Evolutionary conservation across 1,140 invertebrate genomes (phyloP), one percentile per base, ranked within the genome.

Genomic region (Drosophila simulans): DNA sequence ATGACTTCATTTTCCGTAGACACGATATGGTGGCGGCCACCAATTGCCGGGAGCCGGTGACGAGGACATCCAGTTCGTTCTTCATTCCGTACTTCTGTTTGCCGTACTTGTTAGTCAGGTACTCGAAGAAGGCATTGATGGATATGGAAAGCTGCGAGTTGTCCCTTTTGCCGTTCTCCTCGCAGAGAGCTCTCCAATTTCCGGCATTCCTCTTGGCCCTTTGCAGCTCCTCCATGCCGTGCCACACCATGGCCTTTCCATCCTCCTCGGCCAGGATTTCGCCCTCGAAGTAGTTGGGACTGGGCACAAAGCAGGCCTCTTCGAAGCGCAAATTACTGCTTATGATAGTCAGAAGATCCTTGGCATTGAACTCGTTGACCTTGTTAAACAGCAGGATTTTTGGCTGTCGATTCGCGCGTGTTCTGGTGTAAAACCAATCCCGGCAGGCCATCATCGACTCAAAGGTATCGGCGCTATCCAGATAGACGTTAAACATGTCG

Each of bases 381-480:
- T 95, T 94, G 90, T 98, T 98, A 85, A 99, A 99, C 54, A 99
- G 93, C 22, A 99, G 92, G 54, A 96, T 93, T 84, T 93, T 94
- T 0, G 92, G 84, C 48, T 86, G 68, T 42, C 79, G 71, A 64
- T 92, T 94, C 22, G 71, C 20, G 39, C 74, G 15, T 0, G 92
- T 93, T 34, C 93, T 77, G 12, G 93, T 82, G 42, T 91, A 73
- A 84, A 97, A 99, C 98, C 98, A 99, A 12, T 95, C 92, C 0
- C 93, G 92, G 91, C 98, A 98, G 42, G 96, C 94, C 66, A 95
- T 91, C 76, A 99, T 95, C 92, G 98, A 99, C 88, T 98, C 97
- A 5, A 93, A 83, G 0, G 98, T 99, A 90, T 99, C 98, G 5
- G 98, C 99, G 4, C 98, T 98, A 93, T 99, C 99, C 48, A 99